Percentiles rank a stretch among this genome's conserved stretches.
These are phyloP conservation scores for Phylloscopus collybita DNA, from an alignment of 2,797 vertebrate genomes.

Conservation along the genomic window DNA sequence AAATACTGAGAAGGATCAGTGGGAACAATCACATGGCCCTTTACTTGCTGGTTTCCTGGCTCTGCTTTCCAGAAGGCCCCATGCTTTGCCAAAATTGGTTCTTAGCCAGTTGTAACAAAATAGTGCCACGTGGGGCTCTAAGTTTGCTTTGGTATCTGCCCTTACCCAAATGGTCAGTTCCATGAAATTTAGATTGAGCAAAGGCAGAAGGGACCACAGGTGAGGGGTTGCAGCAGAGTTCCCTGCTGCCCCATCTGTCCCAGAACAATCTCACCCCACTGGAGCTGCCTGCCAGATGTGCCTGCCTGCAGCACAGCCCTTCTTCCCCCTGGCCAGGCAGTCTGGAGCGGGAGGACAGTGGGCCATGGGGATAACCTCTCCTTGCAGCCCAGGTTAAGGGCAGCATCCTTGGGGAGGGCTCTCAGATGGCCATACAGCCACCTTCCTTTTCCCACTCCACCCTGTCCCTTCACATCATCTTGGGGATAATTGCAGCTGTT, in stretches of 20 bases:
- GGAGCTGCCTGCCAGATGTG: neutral
- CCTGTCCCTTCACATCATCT: neutral
- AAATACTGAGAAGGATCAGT: neutral
- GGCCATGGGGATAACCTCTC: neutral
- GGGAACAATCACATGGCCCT: neutral
- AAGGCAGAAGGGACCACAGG: rapidly evolving
- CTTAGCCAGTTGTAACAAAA: neutral
- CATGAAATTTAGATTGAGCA: neutral
- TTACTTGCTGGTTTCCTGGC: neutral
- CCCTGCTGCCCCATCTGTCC: neutral
- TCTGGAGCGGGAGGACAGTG: neutral
- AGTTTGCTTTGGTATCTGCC: neutral
- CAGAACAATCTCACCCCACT: rapidly evolving
- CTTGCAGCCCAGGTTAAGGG: neutral
- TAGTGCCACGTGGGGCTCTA: rapidly evolving
- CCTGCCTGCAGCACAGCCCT: neutral
- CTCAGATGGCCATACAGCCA: rapidly evolving
- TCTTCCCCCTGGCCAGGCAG: neutral
- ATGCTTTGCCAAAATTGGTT: neutral
- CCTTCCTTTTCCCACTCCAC: neutral
- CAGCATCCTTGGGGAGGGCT: rapidly evolving
- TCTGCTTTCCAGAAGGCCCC: neutral
- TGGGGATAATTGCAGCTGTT: neutral
- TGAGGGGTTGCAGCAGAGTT: neutral
- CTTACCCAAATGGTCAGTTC: neutral